Evolutionary conservation across 2,113 vertebrate species (phyloP), one percentile per base, ranked within the genome.

Genomic region (Arothron firmamentum): DNA sequence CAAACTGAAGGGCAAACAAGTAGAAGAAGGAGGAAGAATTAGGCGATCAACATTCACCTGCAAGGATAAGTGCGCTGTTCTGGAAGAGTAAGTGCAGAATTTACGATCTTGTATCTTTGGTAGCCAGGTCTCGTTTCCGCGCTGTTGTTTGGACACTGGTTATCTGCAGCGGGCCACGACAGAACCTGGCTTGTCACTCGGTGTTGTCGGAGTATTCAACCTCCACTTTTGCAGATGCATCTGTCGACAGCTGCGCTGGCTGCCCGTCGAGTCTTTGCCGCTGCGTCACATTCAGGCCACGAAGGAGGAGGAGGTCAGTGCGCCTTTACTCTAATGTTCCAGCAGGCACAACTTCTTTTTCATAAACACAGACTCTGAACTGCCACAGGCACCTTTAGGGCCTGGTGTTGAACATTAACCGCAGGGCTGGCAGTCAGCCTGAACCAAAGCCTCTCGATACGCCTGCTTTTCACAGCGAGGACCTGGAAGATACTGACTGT

Each of bases 401-500:
- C n/a, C 7, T 65, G 9, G 45, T 38, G 60, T 56, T 68, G 31
- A 77, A 21, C 45, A 63, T 62, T 43, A 63, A 72, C 67, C 25
- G 57, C 53, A 31, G 20, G 38, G 47, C 70, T 62, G 72, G 48
- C n/a, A 0, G 31, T 47, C 60, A 57, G 34, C 21, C 34, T 38
- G 34, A 8, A 38, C 34, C 11, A 38, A 9, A 38, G 9, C 34
- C 34, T 12, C 34, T 2, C 42, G 11, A 3, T 2, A 5, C 9
- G 25, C 5, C 50, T 59, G 21, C 67, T 56, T 57, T 50, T 50
- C 8, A 6, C 81, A 95, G 94, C 64, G 2, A 85, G 51, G 56
- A 93, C 90, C 53, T 94, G 93, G 94, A 93, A 91, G 83, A 58
- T 91, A 1, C 78, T 95, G 87, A 83, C 73, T 20, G 79, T 88